phyloP scores from a whole-genome alignment of 23 tunicate genomes.

The Ciona savignyi region DNA sequence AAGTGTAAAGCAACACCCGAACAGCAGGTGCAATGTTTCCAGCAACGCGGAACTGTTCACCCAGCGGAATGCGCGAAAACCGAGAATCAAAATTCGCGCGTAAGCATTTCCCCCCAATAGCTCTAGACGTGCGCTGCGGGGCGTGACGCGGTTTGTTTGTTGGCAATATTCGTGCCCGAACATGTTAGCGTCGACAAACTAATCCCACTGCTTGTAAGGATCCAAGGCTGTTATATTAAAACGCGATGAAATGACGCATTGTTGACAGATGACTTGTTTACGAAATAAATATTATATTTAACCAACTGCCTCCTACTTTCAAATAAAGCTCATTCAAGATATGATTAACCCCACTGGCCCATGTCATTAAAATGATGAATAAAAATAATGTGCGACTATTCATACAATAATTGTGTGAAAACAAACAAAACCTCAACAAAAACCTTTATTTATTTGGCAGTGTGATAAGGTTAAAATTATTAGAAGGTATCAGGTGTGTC shows the following conservation, averaged over 20 bases:
- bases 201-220: background rate
- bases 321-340: no score
- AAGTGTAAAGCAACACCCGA: no score
- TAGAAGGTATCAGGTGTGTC: no score
- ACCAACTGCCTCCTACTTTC: background rate
- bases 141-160: background rate
- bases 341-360: no score
- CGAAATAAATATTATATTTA: background rate
- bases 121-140: constrained; percentile 7
- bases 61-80: constrained; percentile 12
- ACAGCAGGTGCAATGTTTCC: no score
- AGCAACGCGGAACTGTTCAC: background rate
- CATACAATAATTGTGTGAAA: no score
- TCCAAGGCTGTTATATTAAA: background rate
- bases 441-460: no score
- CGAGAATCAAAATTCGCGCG: constrained; percentile 41
- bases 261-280: background rate
- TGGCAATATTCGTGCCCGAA: background rate
- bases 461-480: no score
- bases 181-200: background rate
- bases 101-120: constrained; percentile 17
- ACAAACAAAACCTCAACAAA: no score
- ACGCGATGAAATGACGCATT: background rate
- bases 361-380: no score
- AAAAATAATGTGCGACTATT: no score